Evolutionary conservation across 2,113 vertebrate genomes (phyloP).

Genomic region (Ammodramus savannarum): DNA sequence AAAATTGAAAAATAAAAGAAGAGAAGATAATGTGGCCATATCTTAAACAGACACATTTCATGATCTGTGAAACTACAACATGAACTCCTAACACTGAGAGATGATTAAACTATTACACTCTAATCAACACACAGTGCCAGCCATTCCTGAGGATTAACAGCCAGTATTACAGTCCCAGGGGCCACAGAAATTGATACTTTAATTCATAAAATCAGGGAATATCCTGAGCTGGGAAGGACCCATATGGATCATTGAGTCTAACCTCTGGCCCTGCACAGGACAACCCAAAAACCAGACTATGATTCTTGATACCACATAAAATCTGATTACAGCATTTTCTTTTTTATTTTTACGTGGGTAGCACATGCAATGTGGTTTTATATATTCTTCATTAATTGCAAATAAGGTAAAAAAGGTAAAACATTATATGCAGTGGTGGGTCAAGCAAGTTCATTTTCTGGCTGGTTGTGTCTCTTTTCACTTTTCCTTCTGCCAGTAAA

Average conservation of each 20-base stretch:
- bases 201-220: neutral
- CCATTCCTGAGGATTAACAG: conserved; percentile 9
- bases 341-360: neutral
- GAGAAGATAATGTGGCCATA: conserved; percentile 1
- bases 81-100: conserved; percentile 14
- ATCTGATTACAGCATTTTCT: neutral
- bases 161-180: neutral
- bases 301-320: neutral
- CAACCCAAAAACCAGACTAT: neutral
- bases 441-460: neutral
- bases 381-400: neutral
- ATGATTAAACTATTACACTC: conserved; percentile 55
- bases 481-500: neutral
- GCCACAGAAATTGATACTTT: neutral
- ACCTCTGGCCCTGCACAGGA: neutral
- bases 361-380: neutral
- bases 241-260: neutral
- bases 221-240: neutral
- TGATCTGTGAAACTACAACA: conserved; percentile 58
- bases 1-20: neutral
- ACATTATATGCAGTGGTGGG: neutral
- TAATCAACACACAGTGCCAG: conserved; percentile 14
- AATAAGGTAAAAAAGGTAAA: neutral
- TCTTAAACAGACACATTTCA: conserved; percentile 62
- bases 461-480: neutral